Base-by-base conservation (phyloP, 1,140 invertebrate species). In the Copidosoma floridanum region DNA sequence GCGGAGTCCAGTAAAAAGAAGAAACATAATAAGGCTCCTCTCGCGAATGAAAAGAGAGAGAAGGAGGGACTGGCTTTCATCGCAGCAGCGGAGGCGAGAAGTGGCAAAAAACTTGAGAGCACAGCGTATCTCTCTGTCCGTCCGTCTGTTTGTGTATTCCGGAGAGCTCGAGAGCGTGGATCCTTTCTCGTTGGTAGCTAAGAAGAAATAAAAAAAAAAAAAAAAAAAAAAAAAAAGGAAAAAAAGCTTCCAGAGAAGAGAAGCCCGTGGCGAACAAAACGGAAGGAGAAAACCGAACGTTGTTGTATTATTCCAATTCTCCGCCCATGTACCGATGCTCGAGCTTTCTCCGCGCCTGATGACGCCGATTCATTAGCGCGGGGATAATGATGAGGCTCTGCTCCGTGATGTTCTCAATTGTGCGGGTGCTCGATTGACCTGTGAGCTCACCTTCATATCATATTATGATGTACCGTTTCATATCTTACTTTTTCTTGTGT, bases 1-100 rank as follows among this genome's bases (percentile, higher is more conserved):
- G 51, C 14, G 26, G 26, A 52, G 32, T 21, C 26, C 24, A 32
- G 58, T 16, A 61, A 54, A 23, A n/a, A n/a, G n/a, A n/a, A n/a
- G n/a, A n/a, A 47, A 61, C 12, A 54, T 54, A 48, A 61, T 40
- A 52, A 53, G 29, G n/a, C n/a, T n/a, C n/a, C 23, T 18, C 43
- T 8, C 23, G 44, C 29, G 38, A 51, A 58, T 40, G 43, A 56
- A 40, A 18, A 29, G 14, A 23, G 32, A 40, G 14, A 21, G 2
- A 29, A 10, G n/a, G 23, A 43, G 3, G 29, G n/a, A 41, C 23
- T n/a, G n/a, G n/a, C 44, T 57, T 32, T 57, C 24, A 46, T 32
- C 23, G 38, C n/a, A n/a, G 24, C n/a, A n/a, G n/a, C n/a, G 4
- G 12, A 44, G 18, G 51, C 23, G 38, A 53, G 21, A 41, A 40